Evolutionary conservation across 2,888 invertebrate genomes (phyloP).

Genomic region (Parascotia fuliginaria): DNA sequence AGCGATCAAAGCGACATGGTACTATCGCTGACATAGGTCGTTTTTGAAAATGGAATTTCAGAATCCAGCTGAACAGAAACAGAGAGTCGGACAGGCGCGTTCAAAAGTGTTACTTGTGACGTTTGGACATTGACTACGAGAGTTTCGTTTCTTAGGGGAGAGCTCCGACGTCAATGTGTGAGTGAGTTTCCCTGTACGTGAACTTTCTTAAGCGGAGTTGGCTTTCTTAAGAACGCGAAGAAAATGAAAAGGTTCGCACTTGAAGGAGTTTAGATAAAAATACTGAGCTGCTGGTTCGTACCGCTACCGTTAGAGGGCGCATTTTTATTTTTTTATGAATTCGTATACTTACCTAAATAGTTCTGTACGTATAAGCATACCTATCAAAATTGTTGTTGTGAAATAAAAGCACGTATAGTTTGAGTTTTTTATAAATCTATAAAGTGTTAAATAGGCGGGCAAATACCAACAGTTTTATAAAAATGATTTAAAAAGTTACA

Average conservation of each 20-base stretch:
- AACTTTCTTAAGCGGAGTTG: conserved; percentile 77
- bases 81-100: conserved; percentile 31
- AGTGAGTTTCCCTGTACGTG: conserved; percentile 58
- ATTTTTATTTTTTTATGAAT: conserved; percentile 40
- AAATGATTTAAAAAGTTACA: no score
- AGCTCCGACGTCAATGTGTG: conserved; percentile 50
- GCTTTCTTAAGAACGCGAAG: conserved; percentile 83
- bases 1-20: conserved; percentile 41
- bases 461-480: no score
- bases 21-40: conserved; percentile 26
- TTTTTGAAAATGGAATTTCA: conserved; percentile 34
- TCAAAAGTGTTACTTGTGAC: conserved; percentile 37
- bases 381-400: conserved; percentile 19
- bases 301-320: conserved; percentile 71
- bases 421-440: background rate
- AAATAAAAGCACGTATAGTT: background rate
- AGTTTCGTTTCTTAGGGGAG: conserved; percentile 47
- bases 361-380: no score
- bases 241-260: conserved; percentile 82
- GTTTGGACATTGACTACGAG: conserved; percentile 40
- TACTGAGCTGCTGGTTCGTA: conserved; percentile 62
- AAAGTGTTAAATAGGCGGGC: no score
- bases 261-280: conserved; percentile 80
- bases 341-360: no score
- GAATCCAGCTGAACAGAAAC: conserved; percentile 6